Percentiles rank a stretch among this genome's conserved stretches.
Conservation (phyloP, 2,888 invertebrate species). For the Andrena camellia region DNA sequence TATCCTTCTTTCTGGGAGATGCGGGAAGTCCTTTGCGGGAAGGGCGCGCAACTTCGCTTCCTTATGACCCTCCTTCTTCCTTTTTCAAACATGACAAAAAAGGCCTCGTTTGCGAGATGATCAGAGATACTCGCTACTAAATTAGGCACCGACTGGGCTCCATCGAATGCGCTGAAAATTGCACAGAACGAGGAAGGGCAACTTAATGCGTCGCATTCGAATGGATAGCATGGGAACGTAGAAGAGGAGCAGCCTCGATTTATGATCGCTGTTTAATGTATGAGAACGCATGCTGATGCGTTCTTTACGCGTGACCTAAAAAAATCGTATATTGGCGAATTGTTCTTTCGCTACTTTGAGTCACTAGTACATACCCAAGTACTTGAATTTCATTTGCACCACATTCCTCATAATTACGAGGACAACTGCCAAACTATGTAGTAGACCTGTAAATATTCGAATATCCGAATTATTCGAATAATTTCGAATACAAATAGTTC, state of each 20-base stretch:
- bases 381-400: too few species aligned
- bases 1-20: conserved; percentile 25
- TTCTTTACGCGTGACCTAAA: too few species aligned
- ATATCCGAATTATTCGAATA: too few species aligned
- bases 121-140: conserved; percentile 18
- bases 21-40: conserved; percentile 23
- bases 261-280: background rate
- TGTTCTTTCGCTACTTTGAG: too few species aligned
- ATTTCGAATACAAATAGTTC: too few species aligned
- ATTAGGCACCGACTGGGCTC: conserved; percentile 32
- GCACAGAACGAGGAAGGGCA: background rate
- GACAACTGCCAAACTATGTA: too few species aligned
- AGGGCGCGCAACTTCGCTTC: conserved; percentile 29
- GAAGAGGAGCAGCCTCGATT: background rate
- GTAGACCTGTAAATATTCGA: too few species aligned
- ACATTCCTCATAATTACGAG: too few species aligned
- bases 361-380: too few species aligned
- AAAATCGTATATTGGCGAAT: too few species aligned
- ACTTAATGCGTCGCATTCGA: background rate
- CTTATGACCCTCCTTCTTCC: conserved; percentile 44
- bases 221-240: background rate
- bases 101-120: conserved; percentile 48
- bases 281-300: background rate
- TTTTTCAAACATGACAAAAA: conserved; percentile 47
- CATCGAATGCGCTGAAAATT: background rate